Evolutionary conservation across 2,797 vertebrate species (phyloP).

Genomic region (Percopsis omiscomaycus): DNA sequence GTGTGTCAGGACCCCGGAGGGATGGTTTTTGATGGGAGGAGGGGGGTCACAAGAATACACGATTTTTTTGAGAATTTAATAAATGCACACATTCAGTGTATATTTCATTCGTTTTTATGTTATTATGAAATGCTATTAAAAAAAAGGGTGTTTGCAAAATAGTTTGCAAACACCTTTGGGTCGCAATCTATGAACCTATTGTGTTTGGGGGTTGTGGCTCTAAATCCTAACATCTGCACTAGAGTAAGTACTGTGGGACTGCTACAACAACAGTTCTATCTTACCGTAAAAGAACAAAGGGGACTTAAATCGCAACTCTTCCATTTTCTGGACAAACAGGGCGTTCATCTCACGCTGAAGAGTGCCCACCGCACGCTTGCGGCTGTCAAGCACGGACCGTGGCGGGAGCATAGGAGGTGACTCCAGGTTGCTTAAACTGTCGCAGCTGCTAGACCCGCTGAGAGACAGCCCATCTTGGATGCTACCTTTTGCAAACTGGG

Average conservation of each 20-base stretch:
- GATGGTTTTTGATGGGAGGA: no score
- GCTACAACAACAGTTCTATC: conserved; percentile 56
- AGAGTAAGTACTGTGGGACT: conserved; percentile 13
- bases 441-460: conserved; percentile 83
- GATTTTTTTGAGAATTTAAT: no score
- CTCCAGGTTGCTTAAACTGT: conserved; percentile 83
- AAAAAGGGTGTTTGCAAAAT: no score
- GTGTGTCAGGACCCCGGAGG: no score
- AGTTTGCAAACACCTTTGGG: no score
- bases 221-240: neutral
- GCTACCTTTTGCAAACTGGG: conserved; percentile 12
- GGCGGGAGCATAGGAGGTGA: conserved; percentile 66
- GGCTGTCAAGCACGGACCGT: conserved; percentile 74
- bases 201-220: no score
- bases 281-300: conserved; percentile 96
- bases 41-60: no score
- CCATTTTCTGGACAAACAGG: conserved; percentile 94
- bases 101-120: no score
- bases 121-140: no score
- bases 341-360: conserved; percentile 97
- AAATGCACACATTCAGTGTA: no score
- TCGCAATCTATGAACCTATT: no score
- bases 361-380: conserved; percentile 85
- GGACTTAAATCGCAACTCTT: conserved; percentile 93
- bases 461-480: conserved; percentile 71